Evolutionary conservation across 2,797 vertebrate species (phyloP).

Genomic region (Stomatorhinus walkeri): DNA sequence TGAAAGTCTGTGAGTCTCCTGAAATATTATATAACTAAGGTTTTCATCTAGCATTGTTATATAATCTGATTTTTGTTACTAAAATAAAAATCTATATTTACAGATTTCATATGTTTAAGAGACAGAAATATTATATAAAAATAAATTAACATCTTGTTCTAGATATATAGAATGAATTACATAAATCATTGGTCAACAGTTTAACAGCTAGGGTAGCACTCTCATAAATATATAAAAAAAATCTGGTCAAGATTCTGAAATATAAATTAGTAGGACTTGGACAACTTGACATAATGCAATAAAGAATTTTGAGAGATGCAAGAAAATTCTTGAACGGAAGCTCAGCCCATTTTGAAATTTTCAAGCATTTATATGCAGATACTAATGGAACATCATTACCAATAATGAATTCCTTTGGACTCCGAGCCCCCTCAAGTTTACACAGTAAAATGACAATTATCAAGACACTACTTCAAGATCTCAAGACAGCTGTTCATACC

Average conservation of each 20-base stretch:
- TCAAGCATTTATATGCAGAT: background rate
- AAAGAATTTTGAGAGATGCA: background rate
- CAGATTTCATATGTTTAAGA: background rate
- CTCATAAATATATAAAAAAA: background rate
- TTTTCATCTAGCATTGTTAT: background rate
- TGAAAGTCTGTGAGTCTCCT: background rate
- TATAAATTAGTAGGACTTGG: background rate
- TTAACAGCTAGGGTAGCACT: background rate
- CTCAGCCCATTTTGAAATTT: background rate
- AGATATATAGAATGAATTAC: background rate
- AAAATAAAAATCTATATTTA: background rate
- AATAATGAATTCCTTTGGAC: no score
- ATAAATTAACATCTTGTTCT: background rate
- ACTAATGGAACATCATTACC: no score
- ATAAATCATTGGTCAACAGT: background rate
- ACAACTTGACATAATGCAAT: background rate
- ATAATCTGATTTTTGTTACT: background rate
- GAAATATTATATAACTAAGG: background rate
- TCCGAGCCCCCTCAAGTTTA: background rate
- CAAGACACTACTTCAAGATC: background rate
- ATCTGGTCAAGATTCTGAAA: background rate
- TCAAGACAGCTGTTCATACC: background rate
- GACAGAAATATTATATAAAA: background rate
- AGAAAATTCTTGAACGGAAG: background rate
- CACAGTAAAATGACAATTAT: background rate